These are phyloP conservation scores for Lepidothrix coronata DNA, from an alignment of 2,113 vertebrate species.

Conservation along the genomic window DNA sequence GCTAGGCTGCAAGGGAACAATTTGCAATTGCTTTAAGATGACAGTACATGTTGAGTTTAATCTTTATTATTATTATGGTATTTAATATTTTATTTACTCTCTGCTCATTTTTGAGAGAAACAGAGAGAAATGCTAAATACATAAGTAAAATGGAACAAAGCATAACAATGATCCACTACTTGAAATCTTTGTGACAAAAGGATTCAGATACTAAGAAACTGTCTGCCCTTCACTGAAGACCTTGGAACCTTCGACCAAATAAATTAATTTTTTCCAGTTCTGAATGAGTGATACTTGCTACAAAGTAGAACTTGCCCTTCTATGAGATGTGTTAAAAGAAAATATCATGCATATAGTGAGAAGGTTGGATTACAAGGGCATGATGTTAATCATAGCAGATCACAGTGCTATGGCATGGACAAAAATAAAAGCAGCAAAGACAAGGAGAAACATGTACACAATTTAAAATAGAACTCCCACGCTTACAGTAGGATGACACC, in stretches of 20 bases:
- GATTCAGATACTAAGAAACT: slow-evolving; percentile 23
- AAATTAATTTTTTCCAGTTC: slow-evolving; percentile 75
- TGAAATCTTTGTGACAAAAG: neutral
- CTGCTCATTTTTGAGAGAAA: neutral
- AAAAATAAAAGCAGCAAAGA: slow-evolving; percentile 37
- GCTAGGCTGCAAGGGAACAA: neutral
- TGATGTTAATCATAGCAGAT: slow-evolving; percentile 70
- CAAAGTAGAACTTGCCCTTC: slow-evolving; percentile 76
- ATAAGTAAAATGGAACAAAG: neutral
- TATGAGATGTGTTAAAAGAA: slow-evolving; percentile 74
- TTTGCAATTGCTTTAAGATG: neutral
- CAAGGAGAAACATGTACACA: neutral
- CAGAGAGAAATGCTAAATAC: neutral
- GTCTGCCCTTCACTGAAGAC: slow-evolving; percentile 39
- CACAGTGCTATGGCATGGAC: neutral
- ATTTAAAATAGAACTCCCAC: slow-evolving; percentile 44
- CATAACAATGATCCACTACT: neutral
- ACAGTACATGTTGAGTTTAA: neutral
- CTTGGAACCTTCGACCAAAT: slow-evolving; percentile 59
- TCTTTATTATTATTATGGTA: neutral
- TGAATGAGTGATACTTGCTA: slow-evolving; percentile 73
- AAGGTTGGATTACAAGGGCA: slow-evolving; percentile 65
- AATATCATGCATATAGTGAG: slow-evolving; percentile 58
- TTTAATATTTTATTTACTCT: neutral
- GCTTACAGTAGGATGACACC: neutral